Base-by-base conservation (phyloP, 2,797 vertebrate genomes). In the Halcyon leucocephala region DNA sequence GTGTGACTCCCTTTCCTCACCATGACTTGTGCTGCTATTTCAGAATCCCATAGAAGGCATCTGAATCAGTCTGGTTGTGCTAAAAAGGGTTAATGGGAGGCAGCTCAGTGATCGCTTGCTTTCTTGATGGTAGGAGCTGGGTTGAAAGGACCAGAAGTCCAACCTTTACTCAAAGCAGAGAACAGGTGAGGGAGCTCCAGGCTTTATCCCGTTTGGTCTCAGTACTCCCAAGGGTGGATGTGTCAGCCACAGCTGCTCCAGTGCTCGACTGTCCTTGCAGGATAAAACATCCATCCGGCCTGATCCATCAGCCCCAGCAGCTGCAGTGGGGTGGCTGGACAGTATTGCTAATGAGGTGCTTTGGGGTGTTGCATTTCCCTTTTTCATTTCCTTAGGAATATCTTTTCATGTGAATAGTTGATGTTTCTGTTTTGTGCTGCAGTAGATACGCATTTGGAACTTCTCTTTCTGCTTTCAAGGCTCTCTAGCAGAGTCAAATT, bases 161-260 rank as follows among this genome's bases (percentile, higher is more conserved):
- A 46, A 2, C 12, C 72, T 83, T 58, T 3, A 6, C 46, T 76
- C 33, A 15, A 18, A 70, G 64, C 26, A n/a, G 49, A 51, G 49
- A 19, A 31, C 19, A 9, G 33, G 42, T 1, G 2, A 41, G 41
- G n/a, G 35, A 31, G 54, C 54, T 67, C 31, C 0, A 2, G 26
- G 62, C 29, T 86, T 51, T 61, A 17, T 46, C 12, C 7, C 1
- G 1, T 1, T 10, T 29, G 18, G 20, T 70, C 21, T 86, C n/a
- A 6, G 49, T 66, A 5, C 26, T 67, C 51, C 61, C n/a, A 11
- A 17, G 29, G 51, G 19, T n/a, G 46, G 51, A 22, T 2, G 0
- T 54, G 24, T 66, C 2, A 5, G 46, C 52, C 39, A 51, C 60
- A 35, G 14, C 61, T 71, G 57, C 37, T 69, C n/a, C 25, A 4